Conservation (phyloP, 2,113 vertebrate species). For the Solea solea region DNA sequence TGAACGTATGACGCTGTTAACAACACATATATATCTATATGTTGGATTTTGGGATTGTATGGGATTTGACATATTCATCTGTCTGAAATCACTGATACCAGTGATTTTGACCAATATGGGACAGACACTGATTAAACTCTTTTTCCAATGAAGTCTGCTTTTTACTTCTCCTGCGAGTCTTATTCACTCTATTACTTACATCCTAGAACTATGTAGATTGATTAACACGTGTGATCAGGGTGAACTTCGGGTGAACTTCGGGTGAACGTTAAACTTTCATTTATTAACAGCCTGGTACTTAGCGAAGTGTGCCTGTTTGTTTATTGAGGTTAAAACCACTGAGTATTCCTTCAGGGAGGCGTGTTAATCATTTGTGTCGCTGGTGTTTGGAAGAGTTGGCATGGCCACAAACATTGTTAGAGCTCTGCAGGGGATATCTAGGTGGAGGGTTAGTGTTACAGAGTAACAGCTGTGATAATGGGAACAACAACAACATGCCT, state of each 20-base stretch:
- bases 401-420: conserved; percentile 27
- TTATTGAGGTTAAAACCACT: neutral
- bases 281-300: neutral
- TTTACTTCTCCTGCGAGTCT: neutral
- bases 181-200: neutral
- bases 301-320: neutral
- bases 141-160: neutral
- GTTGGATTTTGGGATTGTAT: no score
- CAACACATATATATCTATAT: no score
- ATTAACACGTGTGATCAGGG: neutral
- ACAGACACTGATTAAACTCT: no score
- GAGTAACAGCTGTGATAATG: conserved; percentile 1
- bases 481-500: conserved; percentile 34
- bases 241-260: neutral
- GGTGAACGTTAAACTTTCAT: neutral
- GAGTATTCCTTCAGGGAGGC: neutral
- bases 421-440: conserved; percentile 27
- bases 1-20: no score
- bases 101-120: no score
- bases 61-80: no score
- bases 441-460: conserved; percentile 1
- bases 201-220: no score
- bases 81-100: no score
- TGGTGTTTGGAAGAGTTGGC: conserved; percentile 35
- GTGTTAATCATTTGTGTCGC: neutral